Evolutionary conservation across 1,140 invertebrate species (phyloP), one percentile per base, ranked within the genome.

Genomic region (Ceratosolen solmsi): DNA sequence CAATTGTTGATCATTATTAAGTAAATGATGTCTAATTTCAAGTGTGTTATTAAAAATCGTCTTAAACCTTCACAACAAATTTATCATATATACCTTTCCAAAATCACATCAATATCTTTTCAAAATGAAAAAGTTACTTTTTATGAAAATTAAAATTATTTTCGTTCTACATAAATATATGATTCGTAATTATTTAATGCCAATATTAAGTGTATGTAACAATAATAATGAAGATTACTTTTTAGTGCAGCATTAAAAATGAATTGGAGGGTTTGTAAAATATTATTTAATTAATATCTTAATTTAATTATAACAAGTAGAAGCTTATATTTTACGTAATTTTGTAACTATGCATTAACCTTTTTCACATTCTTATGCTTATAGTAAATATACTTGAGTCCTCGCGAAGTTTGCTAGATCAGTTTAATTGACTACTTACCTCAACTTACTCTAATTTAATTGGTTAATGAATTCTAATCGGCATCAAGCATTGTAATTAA

Each of bases 331-430:
- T 68, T 80, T 70, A 79, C 51, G 41, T 72, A 72, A 33, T 65
- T 75, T 22, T 25, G 8, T 7, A 46, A n/a, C 20, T 58, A 36
- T 25, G 56, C 56, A 74, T 58, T 80, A 49, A 63, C 73, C 54
- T 65, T 80, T 63, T 60, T 77, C 80, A 72, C 65, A 77, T 71
- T 82, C 80, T 77, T 82, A 77, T 71, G 60, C 63, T 72, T 75
- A 20, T 75, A 75, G 72, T 41, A 81, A 81, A 75, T 75, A 75
- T 75, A 56, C 60, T 65, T 80, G 74, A 80, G 71, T 80, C 71
- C 38, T 11, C 8, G n/a, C 75, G 60, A 68, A 81, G 74, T 75
- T 81, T 56, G 13, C 15, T 49, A 56, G 60, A 54, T 49, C 13
- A 76, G 63, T 77, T 82, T 82, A 76, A 76, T 76, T 71, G 70